phyloP scores from a whole-genome alignment of 2,113 vertebrate species.

The Isichthys henryi region DNA sequence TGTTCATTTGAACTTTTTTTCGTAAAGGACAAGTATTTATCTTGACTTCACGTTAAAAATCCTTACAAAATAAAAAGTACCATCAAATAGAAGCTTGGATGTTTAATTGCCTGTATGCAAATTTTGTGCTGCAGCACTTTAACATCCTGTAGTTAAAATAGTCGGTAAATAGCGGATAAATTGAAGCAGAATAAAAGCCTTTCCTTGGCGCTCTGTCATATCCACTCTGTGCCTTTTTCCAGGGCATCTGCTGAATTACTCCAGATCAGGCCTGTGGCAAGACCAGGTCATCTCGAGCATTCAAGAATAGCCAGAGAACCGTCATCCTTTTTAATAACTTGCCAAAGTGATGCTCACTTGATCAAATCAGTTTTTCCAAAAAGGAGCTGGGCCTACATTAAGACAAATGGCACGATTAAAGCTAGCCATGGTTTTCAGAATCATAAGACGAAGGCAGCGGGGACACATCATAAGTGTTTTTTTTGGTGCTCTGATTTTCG shows the following conservation, averaged over 20 bases:
- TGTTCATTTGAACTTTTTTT: not conserved
- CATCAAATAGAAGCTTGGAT: not conserved
- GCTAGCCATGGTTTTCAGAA: not conserved
- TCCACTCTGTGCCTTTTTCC: not conserved
- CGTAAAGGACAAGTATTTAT: not conserved
- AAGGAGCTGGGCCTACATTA: not conserved
- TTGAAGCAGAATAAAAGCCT: not conserved
- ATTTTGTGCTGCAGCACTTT: too few relatives aligned
- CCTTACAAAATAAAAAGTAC: not conserved
- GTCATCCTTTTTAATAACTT: not conserved
- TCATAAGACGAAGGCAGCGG: not conserved
- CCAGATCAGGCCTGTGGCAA: not conserved
- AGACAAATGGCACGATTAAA: slow-evolving; percentile 3
- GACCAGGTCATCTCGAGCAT: not conserved
- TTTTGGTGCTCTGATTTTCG: not conserved
- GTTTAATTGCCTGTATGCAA: too few relatives aligned
- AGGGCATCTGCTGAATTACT: not conserved
- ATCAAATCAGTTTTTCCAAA: not conserved
- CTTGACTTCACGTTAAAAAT: not conserved
- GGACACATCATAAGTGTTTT: not conserved
- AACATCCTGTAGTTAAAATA: not conserved
- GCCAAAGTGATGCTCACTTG: not conserved
- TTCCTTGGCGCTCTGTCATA: not conserved
- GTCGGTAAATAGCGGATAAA: not conserved
- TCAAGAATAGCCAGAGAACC: not conserved